Percentiles rank a stretch among this genome's conserved stretches.
These are phyloP conservation scores for Manis pentadactyla DNA, from an alignment of 2,797 vertebrate genomes.

Conservation along the genomic window DNA sequence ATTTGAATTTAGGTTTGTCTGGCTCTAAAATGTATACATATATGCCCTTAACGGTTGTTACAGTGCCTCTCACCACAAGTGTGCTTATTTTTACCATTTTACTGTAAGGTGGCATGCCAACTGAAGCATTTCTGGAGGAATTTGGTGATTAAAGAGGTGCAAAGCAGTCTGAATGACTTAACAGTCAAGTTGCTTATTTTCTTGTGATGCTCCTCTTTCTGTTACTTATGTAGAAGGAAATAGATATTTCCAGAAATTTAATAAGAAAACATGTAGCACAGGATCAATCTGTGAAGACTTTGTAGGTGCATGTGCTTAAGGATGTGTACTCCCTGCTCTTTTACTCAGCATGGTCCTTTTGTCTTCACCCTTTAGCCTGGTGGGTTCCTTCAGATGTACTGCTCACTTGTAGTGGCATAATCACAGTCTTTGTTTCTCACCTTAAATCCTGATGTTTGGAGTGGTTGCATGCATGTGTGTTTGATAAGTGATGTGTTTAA, in stretches of 20 bases:
- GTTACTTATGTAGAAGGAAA: background rate
- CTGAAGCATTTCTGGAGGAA: conserved; percentile 28
- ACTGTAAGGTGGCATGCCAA: background rate
- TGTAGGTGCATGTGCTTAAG: background rate
- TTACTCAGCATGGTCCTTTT: conserved; percentile 13
- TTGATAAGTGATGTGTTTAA: conserved; percentile 13
- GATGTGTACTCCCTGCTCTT: background rate
- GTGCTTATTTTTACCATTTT: conserved; percentile 23
- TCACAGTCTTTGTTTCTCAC: conserved; percentile 47
- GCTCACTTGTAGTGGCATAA: background rate
- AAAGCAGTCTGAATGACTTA: background rate
- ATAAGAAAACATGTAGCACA: background rate
- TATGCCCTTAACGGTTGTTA: conserved; percentile 22
- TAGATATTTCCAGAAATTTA: conserved; percentile 42
- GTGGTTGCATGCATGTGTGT: background rate
- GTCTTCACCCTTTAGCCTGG: background rate
- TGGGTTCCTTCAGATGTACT: conserved; percentile 37
- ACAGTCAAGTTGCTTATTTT: conserved; percentile 28
- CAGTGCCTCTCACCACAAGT: background rate
- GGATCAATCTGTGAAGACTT: conserved; percentile 1
- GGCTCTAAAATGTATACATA: background rate
- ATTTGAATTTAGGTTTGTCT: conserved; percentile 41
- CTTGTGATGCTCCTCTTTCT: background rate
- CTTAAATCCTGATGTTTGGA: conserved; percentile 6
- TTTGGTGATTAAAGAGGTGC: conserved; percentile 32